Base-by-base conservation (phyloP, 2,888 invertebrate species). In the Anoncus sp. region DNA sequence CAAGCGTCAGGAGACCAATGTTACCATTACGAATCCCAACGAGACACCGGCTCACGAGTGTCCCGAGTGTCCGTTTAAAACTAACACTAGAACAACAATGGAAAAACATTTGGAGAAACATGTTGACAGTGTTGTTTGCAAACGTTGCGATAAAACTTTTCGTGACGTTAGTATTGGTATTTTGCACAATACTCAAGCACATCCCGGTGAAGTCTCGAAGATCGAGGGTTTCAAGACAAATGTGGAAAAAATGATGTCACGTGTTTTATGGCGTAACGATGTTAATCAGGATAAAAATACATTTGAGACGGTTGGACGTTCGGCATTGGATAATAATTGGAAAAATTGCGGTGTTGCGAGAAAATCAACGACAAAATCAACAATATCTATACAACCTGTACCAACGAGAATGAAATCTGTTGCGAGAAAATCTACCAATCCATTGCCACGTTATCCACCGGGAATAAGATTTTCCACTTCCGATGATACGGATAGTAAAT, bases 371-470 rank as follows among this genome's bases (percentile, higher is more conserved):
- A 88, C 92, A 0, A 89, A 87, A 27, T 79, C 87, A 0, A 55
- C 76, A 10, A 10, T 84, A 1, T 69, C 79, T 0, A 24, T 82
- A 0, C 75, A 76, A 7, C 73, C 81, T 0, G 40, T 57, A 0
- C 82, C 87, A 0, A 77, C 55, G 7, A 86, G 84, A 20, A 51
- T 85, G 14, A 88, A 86, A 40, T 82, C 89, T 2, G 90, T 91
- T 0, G 92, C 92, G 2, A 84, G 90, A 47, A 94, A 94, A 83
- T 94, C 94, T 0, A 94, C 94, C 0, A 92, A 93, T 14, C 87
- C 88, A 1, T 81, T 87, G 62, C 85, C 90, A 0, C 82, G 85
- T n/a, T 85, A 86, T 74, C 84, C 84, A 3, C 49, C 80, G 2
- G 83, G 81, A 14, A 49, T 82, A 0, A 81, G 81, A 49, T 82